Percentiles rank a stretch among this genome's conserved stretches.
Evolutionary conservation across 2,888 invertebrate species (phyloP).

Genomic region (Noctua janthina): DNA sequence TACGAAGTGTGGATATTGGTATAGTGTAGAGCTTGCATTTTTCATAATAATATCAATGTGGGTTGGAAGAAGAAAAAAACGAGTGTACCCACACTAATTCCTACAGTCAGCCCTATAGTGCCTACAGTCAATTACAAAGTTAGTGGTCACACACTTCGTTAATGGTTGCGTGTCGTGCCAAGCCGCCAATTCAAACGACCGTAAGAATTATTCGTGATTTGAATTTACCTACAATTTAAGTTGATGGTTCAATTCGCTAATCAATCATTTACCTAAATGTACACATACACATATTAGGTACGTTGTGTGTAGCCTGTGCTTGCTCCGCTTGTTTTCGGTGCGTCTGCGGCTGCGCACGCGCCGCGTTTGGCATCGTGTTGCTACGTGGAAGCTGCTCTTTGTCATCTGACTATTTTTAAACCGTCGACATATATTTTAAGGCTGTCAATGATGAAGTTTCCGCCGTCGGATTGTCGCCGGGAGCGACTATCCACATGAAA

Average conservation of each 20-base stretch:
- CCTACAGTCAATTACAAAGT: neutral
- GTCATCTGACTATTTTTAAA: slow-evolving; percentile 73
- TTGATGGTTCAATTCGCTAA: slow-evolving; percentile 1
- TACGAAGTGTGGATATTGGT: neutral
- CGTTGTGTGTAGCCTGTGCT: slow-evolving; percentile 4
- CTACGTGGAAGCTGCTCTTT: slow-evolving; percentile 74
- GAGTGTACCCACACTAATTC: neutral
- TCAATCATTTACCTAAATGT: neutral
- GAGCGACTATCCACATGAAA: slow-evolving; percentile 22
- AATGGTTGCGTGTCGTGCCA: neutral
- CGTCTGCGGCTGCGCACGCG: slow-evolving; percentile 10
- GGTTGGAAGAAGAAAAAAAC: neutral
- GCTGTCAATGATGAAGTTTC: slow-evolving; percentile 66
- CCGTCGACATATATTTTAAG: slow-evolving; percentile 61
- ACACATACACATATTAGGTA: neutral
- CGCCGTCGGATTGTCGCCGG: slow-evolving; percentile 34
- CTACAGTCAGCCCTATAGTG: neutral
- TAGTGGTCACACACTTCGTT: neutral
- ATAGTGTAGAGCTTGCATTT: neutral
- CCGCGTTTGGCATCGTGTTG: slow-evolving; percentile 69
- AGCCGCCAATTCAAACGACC: neutral
- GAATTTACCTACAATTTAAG: neutral
- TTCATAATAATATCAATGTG: neutral
- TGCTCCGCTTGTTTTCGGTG: neutral
- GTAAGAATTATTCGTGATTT: neutral